Conservation (phyloP, 1,140 invertebrate species). For the Bombus vancouverensis region DNA sequence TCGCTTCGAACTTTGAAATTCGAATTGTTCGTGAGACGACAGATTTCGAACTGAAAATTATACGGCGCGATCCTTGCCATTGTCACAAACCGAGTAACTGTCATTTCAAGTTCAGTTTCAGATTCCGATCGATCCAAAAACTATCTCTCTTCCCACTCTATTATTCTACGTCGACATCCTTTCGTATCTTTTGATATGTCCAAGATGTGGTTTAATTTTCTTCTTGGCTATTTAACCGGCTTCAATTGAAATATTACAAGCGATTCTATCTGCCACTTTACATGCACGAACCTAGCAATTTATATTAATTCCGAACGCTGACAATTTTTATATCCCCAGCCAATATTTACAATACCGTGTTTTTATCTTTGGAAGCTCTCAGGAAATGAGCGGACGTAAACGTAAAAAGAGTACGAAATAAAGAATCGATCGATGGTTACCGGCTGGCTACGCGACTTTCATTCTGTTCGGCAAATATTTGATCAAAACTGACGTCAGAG, state of each 20-base stretch:
- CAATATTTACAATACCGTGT: neutral
- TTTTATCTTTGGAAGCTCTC: too few species aligned
- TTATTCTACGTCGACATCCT: neutral
- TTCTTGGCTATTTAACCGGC: neutral
- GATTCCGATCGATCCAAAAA: neutral
- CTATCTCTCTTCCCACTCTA: neutral
- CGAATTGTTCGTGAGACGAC: neutral
- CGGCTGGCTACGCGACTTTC: constrained; percentile 51
- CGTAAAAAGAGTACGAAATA: constrained; percentile 38
- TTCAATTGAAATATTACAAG: too few species aligned
- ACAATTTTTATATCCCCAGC: neutral
- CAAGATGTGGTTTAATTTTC: neutral
- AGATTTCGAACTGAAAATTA: constrained; percentile 11
- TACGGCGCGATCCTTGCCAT: neutral
- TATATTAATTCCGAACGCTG: neutral
- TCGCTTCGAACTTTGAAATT: constrained; percentile 1
- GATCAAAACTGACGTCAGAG: constrained; percentile 68
- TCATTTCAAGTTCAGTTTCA: neutral
- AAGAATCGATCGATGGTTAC: constrained; percentile 56
- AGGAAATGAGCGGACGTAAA: neutral
- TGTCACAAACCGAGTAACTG: neutral
- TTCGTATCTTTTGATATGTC: neutral
- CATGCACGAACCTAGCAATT: neutral
- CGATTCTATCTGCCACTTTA: neutral
- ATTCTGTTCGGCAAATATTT: constrained; percentile 68